Evolutionary conservation across 2,888 invertebrate species (phyloP), one percentile per base, ranked within the genome.

Genomic region (Petrophora chlorosata): DNA sequence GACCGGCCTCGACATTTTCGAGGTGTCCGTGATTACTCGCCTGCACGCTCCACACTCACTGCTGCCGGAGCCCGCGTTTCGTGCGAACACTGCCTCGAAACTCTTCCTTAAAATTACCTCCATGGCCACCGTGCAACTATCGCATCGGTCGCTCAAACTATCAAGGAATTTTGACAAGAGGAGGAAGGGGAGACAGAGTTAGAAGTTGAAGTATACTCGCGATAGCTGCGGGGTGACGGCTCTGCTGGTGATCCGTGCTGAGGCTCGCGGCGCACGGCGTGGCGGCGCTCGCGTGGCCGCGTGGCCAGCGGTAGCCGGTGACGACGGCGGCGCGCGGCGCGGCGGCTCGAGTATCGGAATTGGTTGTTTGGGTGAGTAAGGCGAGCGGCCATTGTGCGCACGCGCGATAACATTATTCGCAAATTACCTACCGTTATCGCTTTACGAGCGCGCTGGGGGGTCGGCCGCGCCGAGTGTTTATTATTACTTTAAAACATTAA

Each of bases 1-100:
- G 63, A 60, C 46, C 52, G 54, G 47, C 45, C 42, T 51, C 65
- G 59, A 61, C 61, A 57, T 63, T 63, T 66, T 44, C 56, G 46
- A 57, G 50, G 58, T 46, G 45, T 56, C 53, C 29, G 35, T 36
- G 40, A 32, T 43, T 38, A 32, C 29, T 13, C 26, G 36, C 25
- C 26, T 13, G 17, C 36, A 17, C 26, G 16, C 26, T 12, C 14
- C 9, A 10, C 5, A 5, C 26, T 10, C 12, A 13, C 25, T 9
- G 9, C n/a, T 10, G 10, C 16, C 3, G 17, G 25, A 10, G 8
- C 4, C 26, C 10, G 10, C n/a, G 3, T 22, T 2, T n/a, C n/a
- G n/a, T n/a, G n/a, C n/a, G n/a, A n/a, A n/a, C n/a, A n/a, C n/a
- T n/a, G n/a, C n/a, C n/a, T n/a, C n/a, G n/a, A n/a, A n/a, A n/a